A percentile compares a stretch with the other conserved stretches of the same genome.
These are phyloP conservation scores for Maniola hyperantus DNA, from an alignment of 2,888 invertebrate genomes.

Conservation along the genomic window DNA sequence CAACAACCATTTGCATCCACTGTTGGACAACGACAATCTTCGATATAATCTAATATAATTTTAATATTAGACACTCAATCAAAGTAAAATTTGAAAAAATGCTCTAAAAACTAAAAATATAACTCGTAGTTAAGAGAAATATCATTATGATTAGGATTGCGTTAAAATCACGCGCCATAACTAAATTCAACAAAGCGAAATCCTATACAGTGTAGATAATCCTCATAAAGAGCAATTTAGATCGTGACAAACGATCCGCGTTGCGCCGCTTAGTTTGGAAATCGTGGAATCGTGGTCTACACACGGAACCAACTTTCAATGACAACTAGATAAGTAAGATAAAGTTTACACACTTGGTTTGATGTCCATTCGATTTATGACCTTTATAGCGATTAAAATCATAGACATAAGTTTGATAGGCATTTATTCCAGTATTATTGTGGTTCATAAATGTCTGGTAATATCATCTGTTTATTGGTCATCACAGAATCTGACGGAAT, in stretches of 20 bases:
- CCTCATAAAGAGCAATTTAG: constrained; percentile 79
- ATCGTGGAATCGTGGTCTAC: constrained; percentile 53
- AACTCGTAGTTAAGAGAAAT: neutral
- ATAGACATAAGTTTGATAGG: no score
- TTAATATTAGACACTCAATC: no score
- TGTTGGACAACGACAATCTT: no score
- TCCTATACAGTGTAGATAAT: constrained; percentile 59
- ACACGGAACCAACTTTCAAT: constrained; percentile 7
- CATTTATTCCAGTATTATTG: no score
- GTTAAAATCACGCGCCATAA: constrained; percentile 11
- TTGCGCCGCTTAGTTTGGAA: constrained; percentile 75
- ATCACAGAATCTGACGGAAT: no score
- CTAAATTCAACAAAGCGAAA: constrained; percentile 26
- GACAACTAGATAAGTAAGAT: neutral
- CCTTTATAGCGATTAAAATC: no score
- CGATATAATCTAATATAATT: no score
- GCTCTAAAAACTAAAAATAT: no score
- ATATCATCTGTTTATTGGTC: no score
- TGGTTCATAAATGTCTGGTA: no score
- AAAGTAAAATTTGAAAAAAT: neutral
- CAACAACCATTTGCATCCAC: no score
- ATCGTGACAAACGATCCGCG: constrained; percentile 76
- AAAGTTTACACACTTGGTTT: neutral
- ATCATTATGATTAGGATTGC: constrained; percentile 17
- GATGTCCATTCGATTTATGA: neutral